Evolutionary conservation across 2,888 invertebrate genomes (phyloP).

Genomic region (Cistogaster globosa): DNA sequence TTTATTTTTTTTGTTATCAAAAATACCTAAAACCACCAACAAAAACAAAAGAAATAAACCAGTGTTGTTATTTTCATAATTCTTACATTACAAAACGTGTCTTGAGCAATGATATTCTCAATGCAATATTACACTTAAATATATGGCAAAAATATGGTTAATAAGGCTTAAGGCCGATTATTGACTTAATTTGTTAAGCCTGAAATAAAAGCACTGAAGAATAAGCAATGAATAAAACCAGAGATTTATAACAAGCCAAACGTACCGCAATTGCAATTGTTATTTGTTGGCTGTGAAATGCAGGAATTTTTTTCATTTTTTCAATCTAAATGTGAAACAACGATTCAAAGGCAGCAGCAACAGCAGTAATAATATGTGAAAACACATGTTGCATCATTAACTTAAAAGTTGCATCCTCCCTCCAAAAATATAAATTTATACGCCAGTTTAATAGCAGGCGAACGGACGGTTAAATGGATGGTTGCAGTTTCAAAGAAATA

Average conservation of each 20-base stretch:
- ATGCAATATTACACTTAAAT: neutral
- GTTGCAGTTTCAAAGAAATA: conserved; percentile 36
- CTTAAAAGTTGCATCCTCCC: conserved; percentile 59
- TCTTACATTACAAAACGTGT: conserved; percentile 16
- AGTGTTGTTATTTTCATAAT: conserved; percentile 34
- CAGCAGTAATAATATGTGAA: conserved; percentile 55
- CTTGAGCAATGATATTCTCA: conserved; percentile 29
- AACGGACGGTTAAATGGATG: conserved; percentile 1
- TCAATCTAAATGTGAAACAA: conserved; percentile 19
- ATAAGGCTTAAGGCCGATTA: conserved; percentile 67
- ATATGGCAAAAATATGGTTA: conserved; percentile 35
- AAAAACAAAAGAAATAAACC: conserved; percentile 7
- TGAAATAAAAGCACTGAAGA: conserved; percentile 1
- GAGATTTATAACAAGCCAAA: conserved; percentile 58
- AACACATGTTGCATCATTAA: conserved; percentile 71
- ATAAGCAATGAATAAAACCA: conserved; percentile 31
- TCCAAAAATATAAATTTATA: conserved; percentile 32
- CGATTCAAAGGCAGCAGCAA: conserved; percentile 19
- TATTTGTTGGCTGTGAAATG: conserved; percentile 42
- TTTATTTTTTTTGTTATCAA: conserved; percentile 1
- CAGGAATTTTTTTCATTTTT: conserved; percentile 10
- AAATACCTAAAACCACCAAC: neutral
- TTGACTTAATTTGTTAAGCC: conserved; percentile 67
- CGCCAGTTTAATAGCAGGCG: neutral
- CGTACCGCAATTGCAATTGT: conserved; percentile 54